These are phyloP conservation scores for Acanthochromis polyacanthus DNA, from an alignment of 2,113 vertebrate species.

Conservation along the genomic window DNA sequence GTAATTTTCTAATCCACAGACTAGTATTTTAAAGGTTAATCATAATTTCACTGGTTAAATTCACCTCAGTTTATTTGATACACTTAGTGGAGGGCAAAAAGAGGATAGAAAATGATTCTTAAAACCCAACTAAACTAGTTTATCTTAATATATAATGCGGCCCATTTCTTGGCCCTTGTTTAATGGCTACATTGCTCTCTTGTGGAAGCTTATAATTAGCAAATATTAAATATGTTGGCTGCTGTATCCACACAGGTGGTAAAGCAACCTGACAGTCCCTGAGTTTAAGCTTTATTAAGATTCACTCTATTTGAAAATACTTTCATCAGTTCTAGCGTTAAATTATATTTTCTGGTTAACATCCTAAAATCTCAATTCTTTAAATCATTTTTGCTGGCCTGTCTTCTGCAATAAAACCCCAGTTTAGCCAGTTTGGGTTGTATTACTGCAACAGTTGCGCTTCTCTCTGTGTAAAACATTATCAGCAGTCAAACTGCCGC, in stretches of 20 bases:
- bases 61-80: too few species aligned
- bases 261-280: neutral
- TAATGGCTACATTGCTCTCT: conserved; percentile 36
- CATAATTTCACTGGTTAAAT: too few species aligned
- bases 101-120: too few species aligned
- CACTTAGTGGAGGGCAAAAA: too few species aligned
- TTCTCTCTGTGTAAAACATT: too few species aligned
- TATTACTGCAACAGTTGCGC: neutral
- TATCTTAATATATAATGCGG: too few species aligned
- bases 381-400: neutral
- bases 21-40: too few species aligned
- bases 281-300: neutral
- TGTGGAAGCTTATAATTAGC: conserved; percentile 37
- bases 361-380: neutral
- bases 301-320: neutral
- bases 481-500: neutral
- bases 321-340: neutral
- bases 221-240: neutral
- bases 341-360: neutral
- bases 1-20: too few species aligned
- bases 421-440: neutral
- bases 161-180: neutral
- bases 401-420: neutral
- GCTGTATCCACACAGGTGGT: too few species aligned
- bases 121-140: too few species aligned